phyloP scores from a whole-genome alignment of 2,797 vertebrate genomes.

The Hephaestus fuliginosus region DNA sequence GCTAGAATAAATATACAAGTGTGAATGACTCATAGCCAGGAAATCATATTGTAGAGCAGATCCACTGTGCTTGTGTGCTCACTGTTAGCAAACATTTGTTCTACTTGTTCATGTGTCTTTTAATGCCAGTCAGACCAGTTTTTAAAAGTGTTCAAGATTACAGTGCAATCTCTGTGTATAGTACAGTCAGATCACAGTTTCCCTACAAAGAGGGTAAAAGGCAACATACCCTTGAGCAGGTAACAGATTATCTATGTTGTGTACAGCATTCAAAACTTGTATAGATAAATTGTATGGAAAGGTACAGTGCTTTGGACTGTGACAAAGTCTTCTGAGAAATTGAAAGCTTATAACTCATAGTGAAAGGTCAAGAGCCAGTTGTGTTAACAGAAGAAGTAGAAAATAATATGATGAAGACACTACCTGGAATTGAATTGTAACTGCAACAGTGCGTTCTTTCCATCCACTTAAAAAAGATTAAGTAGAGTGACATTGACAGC shows the following conservation, averaged over 20 bases:
- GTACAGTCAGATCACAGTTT: background rate
- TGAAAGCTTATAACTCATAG: constrained; percentile 7
- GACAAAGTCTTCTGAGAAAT: background rate
- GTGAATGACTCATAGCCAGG: constrained; percentile 20
- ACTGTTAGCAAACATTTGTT: constrained; percentile 6
- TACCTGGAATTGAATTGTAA: background rate
- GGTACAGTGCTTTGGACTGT: background rate
- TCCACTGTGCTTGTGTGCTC: background rate
- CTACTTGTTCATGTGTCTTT: background rate
- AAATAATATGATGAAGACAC: too few species aligned
- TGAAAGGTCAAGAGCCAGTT: background rate
- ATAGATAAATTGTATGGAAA: constrained; percentile 18
- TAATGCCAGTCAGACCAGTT: background rate
- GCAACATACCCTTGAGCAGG: background rate
- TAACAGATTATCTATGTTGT: constrained; percentile 5
- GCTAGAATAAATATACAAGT: constrained; percentile 22
- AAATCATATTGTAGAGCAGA: background rate
- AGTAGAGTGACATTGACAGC: background rate
- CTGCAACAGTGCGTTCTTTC: background rate
- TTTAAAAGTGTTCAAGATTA: background rate
- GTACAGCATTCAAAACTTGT: background rate
- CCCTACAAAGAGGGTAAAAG: background rate
- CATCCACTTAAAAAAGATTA: background rate
- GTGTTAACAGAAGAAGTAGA: background rate
- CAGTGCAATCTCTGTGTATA: constrained; percentile 4